Evolutionary conservation across 2,797 vertebrate species (phyloP), one percentile per base, ranked within the genome.

Genomic region (Enteromius fasciolatus): DNA sequence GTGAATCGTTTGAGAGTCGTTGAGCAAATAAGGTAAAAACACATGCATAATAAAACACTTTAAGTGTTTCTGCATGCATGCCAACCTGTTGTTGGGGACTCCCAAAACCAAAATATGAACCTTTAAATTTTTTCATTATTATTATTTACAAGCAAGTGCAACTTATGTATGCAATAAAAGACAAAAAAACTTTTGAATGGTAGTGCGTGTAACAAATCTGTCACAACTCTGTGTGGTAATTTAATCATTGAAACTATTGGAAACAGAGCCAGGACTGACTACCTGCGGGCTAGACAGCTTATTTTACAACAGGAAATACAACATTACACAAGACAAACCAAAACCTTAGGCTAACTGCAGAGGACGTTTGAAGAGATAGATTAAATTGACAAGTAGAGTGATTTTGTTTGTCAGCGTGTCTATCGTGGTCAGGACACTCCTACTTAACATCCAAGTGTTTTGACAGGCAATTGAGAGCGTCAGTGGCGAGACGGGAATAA

Each of bases 331-430:
- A 82, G n/a, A 68, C 59, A n/a, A 57, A 69, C 23, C 54, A 3
- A 41, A 81, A 81, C 70, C 31, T 33, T 54, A 66, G 31, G 46
- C 70, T 66, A 82, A 63, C 23, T 64, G 78, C 67, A 41, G 81
- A 73, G 73, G 73, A 86, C 7, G 20, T 68, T 84, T 73, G 41
- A 57, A 63, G 69, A 36, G 25, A 50, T 25, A 1, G 59, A 76
- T 46, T 48, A n/a, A 78, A 83, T 41, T 78, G 82, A 78, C 76
- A 78, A 70, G 82, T 25, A 15, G 33, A 50, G 23, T 78, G 76
- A 85, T 83, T 78, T 63, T 75, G 83, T 88, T 88, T 88, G 85
- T 87, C 85, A 84, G 83, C 66, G 28, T 75, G 66, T 82, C 85
- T 54, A 77, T 85, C 52, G 78, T 67, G 18, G 80, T 79, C 74